Evolutionary conservation across 2,888 invertebrate species (phyloP).

Genomic region (Ellobium chinense): DNA sequence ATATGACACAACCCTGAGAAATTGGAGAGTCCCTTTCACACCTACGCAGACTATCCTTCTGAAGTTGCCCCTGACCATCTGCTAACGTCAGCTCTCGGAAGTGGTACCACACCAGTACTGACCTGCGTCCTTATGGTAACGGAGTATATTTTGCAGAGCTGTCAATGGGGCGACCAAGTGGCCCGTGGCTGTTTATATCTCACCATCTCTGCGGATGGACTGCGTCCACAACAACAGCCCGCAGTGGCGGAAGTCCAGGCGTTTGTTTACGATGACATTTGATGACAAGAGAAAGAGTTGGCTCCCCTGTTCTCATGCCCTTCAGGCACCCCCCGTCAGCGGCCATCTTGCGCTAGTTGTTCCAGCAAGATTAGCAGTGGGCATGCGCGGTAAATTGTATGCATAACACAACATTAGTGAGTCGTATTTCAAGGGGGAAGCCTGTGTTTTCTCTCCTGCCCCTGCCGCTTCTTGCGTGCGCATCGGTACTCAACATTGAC

Average conservation of each 20-base stretch:
- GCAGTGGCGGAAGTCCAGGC: not conserved
- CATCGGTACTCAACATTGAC: not conserved
- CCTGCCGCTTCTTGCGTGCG: not conserved
- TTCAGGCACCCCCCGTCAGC: not conserved
- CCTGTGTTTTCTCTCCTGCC: not conserved
- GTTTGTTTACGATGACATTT: not conserved
- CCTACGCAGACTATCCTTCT: too few species aligned
- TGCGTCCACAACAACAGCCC: not conserved
- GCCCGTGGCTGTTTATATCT: not conserved
- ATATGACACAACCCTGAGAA: too few species aligned
- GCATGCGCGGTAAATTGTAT: conserved; percentile 4
- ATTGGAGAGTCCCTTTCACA: too few species aligned
- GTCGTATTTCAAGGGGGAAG: conserved; percentile 10
- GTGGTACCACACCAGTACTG: too few species aligned
- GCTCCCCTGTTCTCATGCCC: conserved; percentile 2
- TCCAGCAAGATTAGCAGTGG: not conserved
- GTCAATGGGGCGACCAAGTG: not conserved
- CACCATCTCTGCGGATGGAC: not conserved
- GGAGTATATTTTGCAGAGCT: not conserved
- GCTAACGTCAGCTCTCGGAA: too few species aligned
- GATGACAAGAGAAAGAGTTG: conserved; percentile 1
- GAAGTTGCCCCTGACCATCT: too few species aligned
- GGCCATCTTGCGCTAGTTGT: conserved; percentile 4
- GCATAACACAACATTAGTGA: conserved; percentile 19
- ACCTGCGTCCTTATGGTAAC: not conserved